phyloP scores from a whole-genome alignment of 2,113 vertebrate genomes.

The Scalopus aquaticus region DNA sequence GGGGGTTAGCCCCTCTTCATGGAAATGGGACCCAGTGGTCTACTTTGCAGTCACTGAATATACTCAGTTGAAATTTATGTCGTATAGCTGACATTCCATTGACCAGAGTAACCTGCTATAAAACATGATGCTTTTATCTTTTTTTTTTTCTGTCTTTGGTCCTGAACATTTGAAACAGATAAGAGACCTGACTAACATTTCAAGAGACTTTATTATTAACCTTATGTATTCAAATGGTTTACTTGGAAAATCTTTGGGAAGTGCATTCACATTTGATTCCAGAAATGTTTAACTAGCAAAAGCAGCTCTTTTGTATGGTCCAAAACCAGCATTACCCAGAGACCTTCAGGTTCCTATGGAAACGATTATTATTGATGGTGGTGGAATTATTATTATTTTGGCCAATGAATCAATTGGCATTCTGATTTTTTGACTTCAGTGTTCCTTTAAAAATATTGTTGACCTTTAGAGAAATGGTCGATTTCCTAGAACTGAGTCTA shows the following conservation, averaged over 20 bases:
- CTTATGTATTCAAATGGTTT: constrained; percentile 18
- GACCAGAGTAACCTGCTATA: constrained; percentile 19
- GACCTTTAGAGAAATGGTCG: background rate
- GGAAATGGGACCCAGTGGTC: background rate
- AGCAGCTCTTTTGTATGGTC: background rate
- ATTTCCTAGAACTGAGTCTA: constrained; percentile 30
- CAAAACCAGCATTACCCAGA: background rate
- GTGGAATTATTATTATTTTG: background rate
- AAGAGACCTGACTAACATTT: background rate
- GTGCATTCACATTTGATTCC: constrained; percentile 25
- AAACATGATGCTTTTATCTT: constrained; percentile 35
- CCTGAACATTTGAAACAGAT: background rate
- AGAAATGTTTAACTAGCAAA: background rate
- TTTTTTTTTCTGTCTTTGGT: background rate
- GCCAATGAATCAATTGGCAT: background rate
- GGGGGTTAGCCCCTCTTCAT: background rate
- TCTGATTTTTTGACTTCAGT: background rate
- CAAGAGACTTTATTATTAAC: constrained; percentile 22
- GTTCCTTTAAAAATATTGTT: background rate
- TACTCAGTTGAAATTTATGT: constrained; percentile 1
- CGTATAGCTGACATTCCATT: constrained; percentile 13
- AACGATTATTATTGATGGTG: background rate
- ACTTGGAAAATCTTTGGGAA: constrained; percentile 6
- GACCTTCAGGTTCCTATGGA: background rate
- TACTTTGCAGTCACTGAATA: background rate